Evolutionary conservation across 1,140 invertebrate species (phyloP), one percentile per base, ranked within the genome.

Genomic region (Ericerus pela): DNA sequence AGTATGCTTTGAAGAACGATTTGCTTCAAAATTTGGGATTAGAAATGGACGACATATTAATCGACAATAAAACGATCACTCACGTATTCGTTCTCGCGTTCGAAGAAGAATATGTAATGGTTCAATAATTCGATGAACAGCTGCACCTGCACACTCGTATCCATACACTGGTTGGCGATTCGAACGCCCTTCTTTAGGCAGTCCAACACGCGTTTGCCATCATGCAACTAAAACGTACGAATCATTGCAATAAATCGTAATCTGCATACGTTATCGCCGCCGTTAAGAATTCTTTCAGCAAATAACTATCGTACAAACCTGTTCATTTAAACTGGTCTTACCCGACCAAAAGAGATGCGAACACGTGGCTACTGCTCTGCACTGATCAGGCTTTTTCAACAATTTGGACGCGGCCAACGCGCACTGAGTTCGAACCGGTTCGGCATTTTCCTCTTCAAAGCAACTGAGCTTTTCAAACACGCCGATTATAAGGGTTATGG

Each of bases 311-410:
- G 31, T 16, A 62, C 57, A 62, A 67, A 82, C 80, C 68, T 84
- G 82, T 69, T 81, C 73, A 56, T 78, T 79, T 43, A 75, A 74
- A n/a, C 73, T 76, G 43, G 76, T 80, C 70, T 88, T 88, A 16
- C 87, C 89, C 53, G 90, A 93, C 95, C 95, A 98, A 72, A 96
- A 98, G 36, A 98, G 78, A 70, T 96, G 90, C 0, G 93, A 88
- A 67, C 91, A 95, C 0, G 84, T 79, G 1, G 85, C 81, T 1
- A 97, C 86, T 6, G 88, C 92, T 57, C 93, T 72, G 67, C 89
- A 93, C 66, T 99, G 96, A 72, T 99, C 96, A 0, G 93, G 92
- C 66, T 98, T 99, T 71, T 97, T 95, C 1, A 99, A 73, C 47
- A 99, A 72, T 70, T 97, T 97, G 47, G 91, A 89, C 2, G 91